phyloP scores from a whole-genome alignment of 2,113 vertebrate species.

The Ictalurus furcatus region DNA sequence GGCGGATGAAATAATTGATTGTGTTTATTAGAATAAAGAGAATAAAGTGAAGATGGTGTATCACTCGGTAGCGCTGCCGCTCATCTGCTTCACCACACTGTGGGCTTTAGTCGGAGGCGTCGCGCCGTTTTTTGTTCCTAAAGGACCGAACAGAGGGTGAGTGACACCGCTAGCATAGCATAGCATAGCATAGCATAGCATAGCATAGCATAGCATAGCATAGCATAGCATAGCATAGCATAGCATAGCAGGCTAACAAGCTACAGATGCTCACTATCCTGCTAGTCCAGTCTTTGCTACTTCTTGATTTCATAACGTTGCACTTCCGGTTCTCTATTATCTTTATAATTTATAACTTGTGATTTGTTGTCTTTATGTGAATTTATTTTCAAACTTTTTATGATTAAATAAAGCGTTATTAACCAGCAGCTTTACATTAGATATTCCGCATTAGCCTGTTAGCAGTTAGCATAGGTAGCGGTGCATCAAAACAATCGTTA shows the following conservation, averaged over 20 bases:
- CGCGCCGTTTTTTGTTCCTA: conserved; percentile 95
- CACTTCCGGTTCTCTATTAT: neutral
- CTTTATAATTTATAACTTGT: neutral
- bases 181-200: no score
- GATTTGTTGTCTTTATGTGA: neutral
- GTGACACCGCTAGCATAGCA: conserved; percentile 37
- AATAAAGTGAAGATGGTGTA: conserved; percentile 77
- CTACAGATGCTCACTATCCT: neutral
- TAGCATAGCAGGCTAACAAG: neutral
- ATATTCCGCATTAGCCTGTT: neutral
- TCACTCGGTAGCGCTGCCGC: conserved; percentile 87
- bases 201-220: neutral
- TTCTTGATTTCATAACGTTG: neutral
- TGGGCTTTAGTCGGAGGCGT: conserved; percentile 92
- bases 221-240: neutral
- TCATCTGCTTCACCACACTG: conserved; percentile 93
- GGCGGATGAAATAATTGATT: fast-evolving
- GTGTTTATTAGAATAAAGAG: no score
- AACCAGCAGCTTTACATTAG: neutral
- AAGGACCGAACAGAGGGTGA: conserved; percentile 96
- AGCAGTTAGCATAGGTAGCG: neutral
- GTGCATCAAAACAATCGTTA: neutral
- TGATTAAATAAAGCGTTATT: neutral
- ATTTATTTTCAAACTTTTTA: neutral
- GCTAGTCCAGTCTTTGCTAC: neutral